Evolutionary conservation across 2,113 vertebrate genomes (phyloP).

Genomic region (Oophaga pumilio): DNA sequence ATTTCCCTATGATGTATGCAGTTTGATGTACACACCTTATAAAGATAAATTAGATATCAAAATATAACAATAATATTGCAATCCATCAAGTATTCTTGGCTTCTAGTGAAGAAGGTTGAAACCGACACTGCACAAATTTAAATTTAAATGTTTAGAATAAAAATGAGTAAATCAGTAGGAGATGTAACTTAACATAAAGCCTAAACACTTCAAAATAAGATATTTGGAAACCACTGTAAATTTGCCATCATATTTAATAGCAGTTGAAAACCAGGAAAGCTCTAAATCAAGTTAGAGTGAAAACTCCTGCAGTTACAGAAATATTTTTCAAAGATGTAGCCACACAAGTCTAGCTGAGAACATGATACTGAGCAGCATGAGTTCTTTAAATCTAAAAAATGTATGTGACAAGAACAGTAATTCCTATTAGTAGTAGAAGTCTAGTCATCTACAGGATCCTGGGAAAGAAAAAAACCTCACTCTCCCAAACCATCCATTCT

Average conservation of each 20-base stretch:
- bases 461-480: constrained; percentile 36
- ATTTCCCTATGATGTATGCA: background rate
- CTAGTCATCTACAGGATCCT: constrained; percentile 40
- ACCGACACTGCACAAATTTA: background rate
- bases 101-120: background rate
- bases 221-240: constrained; percentile 40
- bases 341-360: constrained; percentile 52
- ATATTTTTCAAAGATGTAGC: constrained; percentile 56
- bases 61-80: background rate
- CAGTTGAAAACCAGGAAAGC: constrained; percentile 32
- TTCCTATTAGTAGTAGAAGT: constrained; percentile 34
- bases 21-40: background rate
- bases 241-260: constrained; percentile 47
- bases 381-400: constrained; percentile 44
- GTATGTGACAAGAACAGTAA: constrained; percentile 55
- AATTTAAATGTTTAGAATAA: constrained; percentile 11
- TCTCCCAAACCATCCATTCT: constrained; percentile 31
- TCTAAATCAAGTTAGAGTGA: constrained; percentile 51
- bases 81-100: background rate
- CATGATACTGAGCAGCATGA: constrained; percentile 55
- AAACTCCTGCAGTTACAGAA: constrained; percentile 43
- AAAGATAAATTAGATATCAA: background rate
- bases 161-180: constrained; percentile 34
- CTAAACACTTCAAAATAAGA: constrained; percentile 38
- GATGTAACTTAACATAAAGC: constrained; percentile 50